These are phyloP conservation scores for Drosophila ironensis DNA, from an alignment of 1,140 invertebrate genomes.

Conservation along the genomic window DNA sequence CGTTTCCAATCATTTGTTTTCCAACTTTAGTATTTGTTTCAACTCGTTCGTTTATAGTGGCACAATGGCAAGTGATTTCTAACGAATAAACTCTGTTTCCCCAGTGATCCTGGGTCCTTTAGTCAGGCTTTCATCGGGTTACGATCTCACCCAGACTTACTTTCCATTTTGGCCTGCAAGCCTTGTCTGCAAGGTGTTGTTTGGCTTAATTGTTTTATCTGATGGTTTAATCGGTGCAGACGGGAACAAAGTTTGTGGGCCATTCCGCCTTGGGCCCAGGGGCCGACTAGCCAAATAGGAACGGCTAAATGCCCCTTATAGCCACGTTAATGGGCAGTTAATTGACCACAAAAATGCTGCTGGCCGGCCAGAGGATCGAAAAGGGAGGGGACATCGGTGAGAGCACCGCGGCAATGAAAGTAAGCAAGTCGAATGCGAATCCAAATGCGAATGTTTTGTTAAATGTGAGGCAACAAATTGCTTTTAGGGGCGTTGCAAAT, in stretches of 20 bases:
- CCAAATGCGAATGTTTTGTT: slow-evolving; percentile 46
- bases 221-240: slow-evolving; percentile 22
- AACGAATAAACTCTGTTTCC: background rate
- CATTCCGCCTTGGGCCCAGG: slow-evolving; percentile 2
- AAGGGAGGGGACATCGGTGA: slow-evolving; percentile 10
- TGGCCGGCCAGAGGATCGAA: background rate
- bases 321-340: slow-evolving; percentile 42
- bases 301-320: slow-evolving; percentile 17
- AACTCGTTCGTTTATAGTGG: background rate
- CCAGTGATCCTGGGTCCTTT: too few relatives aligned
- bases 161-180: background rate
- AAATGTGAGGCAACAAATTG: slow-evolving; percentile 70
- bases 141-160: too few relatives aligned
- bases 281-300: slow-evolving; percentile 13
- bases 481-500: slow-evolving; percentile 66
- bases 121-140: too few relatives aligned
- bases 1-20: background rate
- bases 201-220: background rate
- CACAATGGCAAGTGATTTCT: slow-evolving; percentile 17
- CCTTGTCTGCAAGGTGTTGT: too few relatives aligned
- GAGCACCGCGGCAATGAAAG: slow-evolving; percentile 52
- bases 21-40: too few relatives aligned
- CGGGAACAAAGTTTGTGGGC: background rate
- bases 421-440: slow-evolving; percentile 35
- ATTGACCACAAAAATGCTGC: slow-evolving; percentile 74